phyloP scores from a whole-genome alignment of 2,888 invertebrate species.

The Mythimna loreyi region DNA sequence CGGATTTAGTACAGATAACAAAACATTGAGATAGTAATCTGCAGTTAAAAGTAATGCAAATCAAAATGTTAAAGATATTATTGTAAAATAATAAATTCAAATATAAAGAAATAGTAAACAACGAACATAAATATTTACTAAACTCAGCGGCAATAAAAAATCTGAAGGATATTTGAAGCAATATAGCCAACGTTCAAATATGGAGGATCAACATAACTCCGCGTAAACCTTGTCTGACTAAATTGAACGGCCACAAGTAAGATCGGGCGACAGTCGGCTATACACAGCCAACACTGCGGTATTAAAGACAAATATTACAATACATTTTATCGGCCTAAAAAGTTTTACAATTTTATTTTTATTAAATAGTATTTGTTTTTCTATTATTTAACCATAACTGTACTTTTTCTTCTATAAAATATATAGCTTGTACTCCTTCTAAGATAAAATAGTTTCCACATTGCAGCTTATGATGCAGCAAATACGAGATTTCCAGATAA shows the following conservation, averaged over 20 bases:
- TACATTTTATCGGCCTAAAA: neutral
- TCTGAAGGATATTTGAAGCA: constrained; percentile 50
- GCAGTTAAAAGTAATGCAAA: neutral
- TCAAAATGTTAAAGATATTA: neutral
- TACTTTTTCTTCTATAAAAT: too few relatives aligned
- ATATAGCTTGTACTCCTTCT: neutral
- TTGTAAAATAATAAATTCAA: neutral
- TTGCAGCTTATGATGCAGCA: too few relatives aligned
- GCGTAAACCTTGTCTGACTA: constrained; percentile 52
- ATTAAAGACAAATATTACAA: constrained; percentile 24
- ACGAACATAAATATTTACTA: constrained; percentile 28
- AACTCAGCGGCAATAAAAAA: constrained; percentile 41
- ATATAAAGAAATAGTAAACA: constrained; percentile 5
- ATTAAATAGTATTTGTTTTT: too few relatives aligned
- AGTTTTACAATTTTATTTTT: neutral
- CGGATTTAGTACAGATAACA: too few relatives aligned
- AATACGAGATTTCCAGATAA: neutral
- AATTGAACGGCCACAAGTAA: constrained; percentile 58
- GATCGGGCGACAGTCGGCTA: constrained; percentile 24
- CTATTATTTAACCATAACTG: too few relatives aligned
- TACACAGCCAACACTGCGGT: constrained; percentile 43
- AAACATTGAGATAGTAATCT: neutral
- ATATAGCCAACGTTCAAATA: constrained; percentile 58
- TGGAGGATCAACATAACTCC: constrained; percentile 60
- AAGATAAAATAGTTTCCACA: neutral